A percentile compares a stretch with the other conserved stretches of the same genome.
These are phyloP conservation scores for Kryptolebias ocellatus DNA, from an alignment of 2,797 vertebrate genomes.

Conservation along the genomic window DNA sequence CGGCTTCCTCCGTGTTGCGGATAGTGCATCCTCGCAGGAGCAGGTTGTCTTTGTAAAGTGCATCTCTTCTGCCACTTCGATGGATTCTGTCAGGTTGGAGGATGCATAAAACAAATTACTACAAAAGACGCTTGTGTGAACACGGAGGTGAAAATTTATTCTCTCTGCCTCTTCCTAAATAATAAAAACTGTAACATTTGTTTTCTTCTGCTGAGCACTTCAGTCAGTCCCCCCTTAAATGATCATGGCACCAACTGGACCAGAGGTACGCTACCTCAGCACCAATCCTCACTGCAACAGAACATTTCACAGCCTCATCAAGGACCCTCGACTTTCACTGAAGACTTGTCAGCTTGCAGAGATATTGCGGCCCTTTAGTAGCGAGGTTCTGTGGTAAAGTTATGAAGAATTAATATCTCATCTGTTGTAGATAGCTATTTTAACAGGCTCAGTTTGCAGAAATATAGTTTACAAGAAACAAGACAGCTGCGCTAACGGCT, in stretches of 20 bases:
- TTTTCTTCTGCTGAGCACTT: slow-evolving; percentile 41
- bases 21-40: slow-evolving; percentile 95
- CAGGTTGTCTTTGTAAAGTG: slow-evolving; percentile 93
- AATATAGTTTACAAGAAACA: too few species aligned
- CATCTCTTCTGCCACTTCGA: slow-evolving; percentile 87
- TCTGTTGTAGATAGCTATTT: too few species aligned
- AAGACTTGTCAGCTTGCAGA: slow-evolving; percentile 17
- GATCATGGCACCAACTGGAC: too few species aligned
- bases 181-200: slow-evolving; percentile 27
- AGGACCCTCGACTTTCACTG: slow-evolving; percentile 25
- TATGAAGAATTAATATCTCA: too few species aligned
- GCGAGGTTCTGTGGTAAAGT: too few species aligned
- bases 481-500: too few species aligned
- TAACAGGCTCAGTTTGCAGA: too few species aligned
- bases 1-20: slow-evolving; percentile 95
- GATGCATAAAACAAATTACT: neutral
- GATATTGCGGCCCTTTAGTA: too few species aligned
- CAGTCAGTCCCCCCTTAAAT: slow-evolving; percentile 52
- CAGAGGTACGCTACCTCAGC: slow-evolving; percentile 47
- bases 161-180: neutral
- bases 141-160: slow-evolving; percentile 17
- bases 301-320: too few species aligned
- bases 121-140: neutral
- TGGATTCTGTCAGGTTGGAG: slow-evolving; percentile 71
- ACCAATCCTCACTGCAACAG: slow-evolving; percentile 54